Conservation (phyloP, 2,113 vertebrate genomes). For the Anhinga anhinga region DNA sequence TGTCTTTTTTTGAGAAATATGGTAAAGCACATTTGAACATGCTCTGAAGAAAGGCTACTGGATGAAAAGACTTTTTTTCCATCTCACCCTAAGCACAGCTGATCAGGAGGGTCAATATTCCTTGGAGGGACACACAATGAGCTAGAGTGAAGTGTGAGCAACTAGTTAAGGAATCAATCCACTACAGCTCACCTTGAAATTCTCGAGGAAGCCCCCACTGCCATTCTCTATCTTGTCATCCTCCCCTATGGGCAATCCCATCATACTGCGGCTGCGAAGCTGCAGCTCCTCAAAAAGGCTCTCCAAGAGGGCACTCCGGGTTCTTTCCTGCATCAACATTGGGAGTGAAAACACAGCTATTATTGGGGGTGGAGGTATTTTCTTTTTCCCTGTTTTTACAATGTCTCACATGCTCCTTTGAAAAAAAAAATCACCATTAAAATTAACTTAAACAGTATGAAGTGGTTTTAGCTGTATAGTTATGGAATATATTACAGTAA, state of each 20-base stretch:
- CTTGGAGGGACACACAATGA: background rate
- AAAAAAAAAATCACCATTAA: background rate
- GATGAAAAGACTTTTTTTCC: background rate
- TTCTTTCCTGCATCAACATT: slow-evolving; percentile 78
- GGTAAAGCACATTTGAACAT: background rate
- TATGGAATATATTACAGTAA: background rate
- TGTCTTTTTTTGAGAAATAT: background rate
- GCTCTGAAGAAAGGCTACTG: background rate
- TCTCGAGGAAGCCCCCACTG: slow-evolving; percentile 88
- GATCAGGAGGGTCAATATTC: background rate
- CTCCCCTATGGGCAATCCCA: slow-evolving; percentile 72
- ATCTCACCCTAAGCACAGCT: background rate
- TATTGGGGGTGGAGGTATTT: accelerated
- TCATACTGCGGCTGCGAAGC: slow-evolving; percentile 83
- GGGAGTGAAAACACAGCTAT: background rate
- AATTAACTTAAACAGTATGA: background rate
- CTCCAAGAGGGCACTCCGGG: slow-evolving; percentile 85
- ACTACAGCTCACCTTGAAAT: slow-evolving; percentile 83
- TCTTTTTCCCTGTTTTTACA: background rate
- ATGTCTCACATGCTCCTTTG: background rate
- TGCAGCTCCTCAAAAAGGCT: slow-evolving; percentile 83
- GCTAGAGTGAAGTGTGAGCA: background rate
- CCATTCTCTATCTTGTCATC: slow-evolving; percentile 75
- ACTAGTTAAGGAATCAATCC: background rate
- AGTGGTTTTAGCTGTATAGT: background rate